Conservation (phyloP, 1,140 invertebrate genomes). For the Caenorhabditis elegans region WBcel235 BX284604.4:6758501-6759000, state of each 20-base stretch:
- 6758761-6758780: not conserved
- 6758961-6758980: too few species aligned
- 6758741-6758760: constrained; percentile 5
- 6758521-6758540: not conserved
- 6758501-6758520: not conserved
- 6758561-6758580: not conserved
- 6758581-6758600: not conserved
- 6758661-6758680: not conserved
- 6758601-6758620: not conserved
- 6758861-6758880: too few species aligned
- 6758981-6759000: too few species aligned
- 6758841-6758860: not conserved
- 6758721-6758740: not conserved
- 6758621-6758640: not conserved
- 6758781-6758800: not conserved
- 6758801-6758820: not conserved
- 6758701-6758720: constrained; percentile 6
- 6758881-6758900: too few species aligned
- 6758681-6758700: constrained; percentile 11
- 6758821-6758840: not conserved
- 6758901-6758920: too few species aligned
- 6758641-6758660: not conserved
- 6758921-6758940: too few species aligned
- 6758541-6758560: not conserved
- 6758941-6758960: too few species aligned